Evolutionary conservation across 2,888 invertebrate genomes (phyloP).

Genomic region (Lasius platythorax): DNA sequence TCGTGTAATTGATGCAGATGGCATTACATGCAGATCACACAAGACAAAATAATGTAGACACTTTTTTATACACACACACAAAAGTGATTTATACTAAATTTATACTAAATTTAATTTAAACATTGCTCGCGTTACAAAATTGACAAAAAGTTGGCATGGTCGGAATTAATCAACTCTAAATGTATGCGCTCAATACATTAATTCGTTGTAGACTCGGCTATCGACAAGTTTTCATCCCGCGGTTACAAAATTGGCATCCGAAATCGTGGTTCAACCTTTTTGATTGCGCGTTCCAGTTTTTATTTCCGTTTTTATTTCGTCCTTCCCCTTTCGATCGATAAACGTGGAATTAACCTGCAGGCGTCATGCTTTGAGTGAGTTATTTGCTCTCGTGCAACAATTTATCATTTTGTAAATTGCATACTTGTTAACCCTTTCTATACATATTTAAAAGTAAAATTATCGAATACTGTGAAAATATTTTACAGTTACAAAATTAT

Average conservation of each 20-base stretch:
- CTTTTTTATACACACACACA: too few species aligned
- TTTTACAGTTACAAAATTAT: not conserved
- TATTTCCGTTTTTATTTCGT: slow-evolving; percentile 23
- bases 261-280: slow-evolving; percentile 38
- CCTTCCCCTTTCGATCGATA: slow-evolving; percentile 12
- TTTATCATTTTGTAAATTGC: not conserved
- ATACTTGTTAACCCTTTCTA: not conserved
- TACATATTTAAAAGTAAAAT: not conserved
- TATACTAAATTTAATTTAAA: slow-evolving; percentile 40
- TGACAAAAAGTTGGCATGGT: slow-evolving; percentile 15
- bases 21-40: not conserved
- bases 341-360: slow-evolving; percentile 31
- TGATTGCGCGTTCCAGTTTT: slow-evolving; percentile 30
- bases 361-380: slow-evolving; percentile 16
- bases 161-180: slow-evolving; percentile 32
- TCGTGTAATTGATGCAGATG: not conserved
- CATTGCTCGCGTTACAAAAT: not conserved
- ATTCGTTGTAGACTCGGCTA: slow-evolving; percentile 20
- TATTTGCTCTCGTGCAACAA: slow-evolving; percentile 8
- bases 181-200: slow-evolving; percentile 38
- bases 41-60: not conserved
- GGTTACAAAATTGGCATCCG: slow-evolving; percentile 42
- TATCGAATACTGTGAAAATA: not conserved
- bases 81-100: not conserved
- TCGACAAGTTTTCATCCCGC: slow-evolving; percentile 40